phyloP scores from a whole-genome alignment of 2,888 invertebrate genomes.

The Tyria jacobaeae region DNA sequence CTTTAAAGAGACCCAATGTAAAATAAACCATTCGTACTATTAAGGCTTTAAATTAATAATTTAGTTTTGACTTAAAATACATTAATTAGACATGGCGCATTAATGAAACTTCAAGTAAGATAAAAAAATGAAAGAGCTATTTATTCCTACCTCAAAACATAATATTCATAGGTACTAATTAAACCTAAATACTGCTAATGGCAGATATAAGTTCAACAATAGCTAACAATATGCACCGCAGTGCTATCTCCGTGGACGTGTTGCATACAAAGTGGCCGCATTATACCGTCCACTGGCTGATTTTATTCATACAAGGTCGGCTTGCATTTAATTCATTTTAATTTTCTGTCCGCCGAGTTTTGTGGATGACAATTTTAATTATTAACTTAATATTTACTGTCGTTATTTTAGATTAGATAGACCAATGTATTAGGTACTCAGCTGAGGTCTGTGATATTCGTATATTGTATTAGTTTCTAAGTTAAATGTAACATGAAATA shows the following conservation, averaged over 20 bases:
- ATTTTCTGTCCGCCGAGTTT: slow-evolving; percentile 43
- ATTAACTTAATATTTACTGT: slow-evolving; percentile 48
- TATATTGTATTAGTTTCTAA: too few relatives aligned
- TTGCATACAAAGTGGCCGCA: slow-evolving; percentile 54
- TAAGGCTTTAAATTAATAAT: too few relatives aligned
- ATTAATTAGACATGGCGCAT: too few relatives aligned
- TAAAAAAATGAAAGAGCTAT: too few relatives aligned
- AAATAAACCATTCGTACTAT: too few relatives aligned
- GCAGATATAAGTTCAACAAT: slow-evolving; percentile 17
- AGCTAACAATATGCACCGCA: slow-evolving; percentile 35
- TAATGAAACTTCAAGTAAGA: too few relatives aligned
- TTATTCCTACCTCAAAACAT: not conserved
- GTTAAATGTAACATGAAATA: not conserved
- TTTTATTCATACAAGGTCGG: slow-evolving; percentile 45
- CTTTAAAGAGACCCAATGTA: too few relatives aligned
- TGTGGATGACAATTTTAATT: slow-evolving; percentile 54
- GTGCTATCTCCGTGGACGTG: slow-evolving; percentile 34
- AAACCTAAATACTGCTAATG: slow-evolving; percentile 5
- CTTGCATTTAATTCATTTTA: slow-evolving; percentile 54
- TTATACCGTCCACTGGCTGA: slow-evolving; percentile 41
- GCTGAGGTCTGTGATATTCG: too few relatives aligned
- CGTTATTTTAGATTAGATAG: slow-evolving; percentile 35
- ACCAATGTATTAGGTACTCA: slow-evolving; percentile 24
- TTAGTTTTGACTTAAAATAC: too few relatives aligned
- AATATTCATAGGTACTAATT: not conserved